A percentile compares a stretch with the other conserved stretches of the same genome.
Evolutionary conservation across 2,888 invertebrate genomes (phyloP).

Genomic region (Carabus problematicus): DNA sequence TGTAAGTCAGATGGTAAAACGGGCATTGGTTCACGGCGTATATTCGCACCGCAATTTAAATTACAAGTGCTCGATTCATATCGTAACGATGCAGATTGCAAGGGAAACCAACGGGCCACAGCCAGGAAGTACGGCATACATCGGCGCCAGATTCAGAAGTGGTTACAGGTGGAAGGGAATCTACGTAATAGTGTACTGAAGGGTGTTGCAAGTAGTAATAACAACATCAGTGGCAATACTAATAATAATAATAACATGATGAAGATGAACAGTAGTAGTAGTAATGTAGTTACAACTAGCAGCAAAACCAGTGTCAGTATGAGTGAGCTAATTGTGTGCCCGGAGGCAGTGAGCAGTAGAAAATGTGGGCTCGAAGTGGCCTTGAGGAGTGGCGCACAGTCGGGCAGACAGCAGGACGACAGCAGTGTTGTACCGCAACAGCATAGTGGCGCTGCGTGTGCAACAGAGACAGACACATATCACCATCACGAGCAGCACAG

Average conservation of each 20-base stretch:
- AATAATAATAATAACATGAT: constrained; percentile 43
- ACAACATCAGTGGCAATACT: constrained; percentile 43
- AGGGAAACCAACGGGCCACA: constrained; percentile 88
- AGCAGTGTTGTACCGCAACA: constrained; percentile 40
- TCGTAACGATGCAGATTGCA: constrained; percentile 83
- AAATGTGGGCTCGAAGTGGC: constrained; percentile 53
- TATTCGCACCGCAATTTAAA: constrained; percentile 89
- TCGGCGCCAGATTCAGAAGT: constrained; percentile 89
- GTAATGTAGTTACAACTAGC: constrained; percentile 19
- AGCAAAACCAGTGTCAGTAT: not conserved
- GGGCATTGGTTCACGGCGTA: constrained; percentile 81
- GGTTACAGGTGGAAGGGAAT: constrained; percentile 85
- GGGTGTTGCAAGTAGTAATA: constrained; percentile 45
- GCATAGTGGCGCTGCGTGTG: not conserved
- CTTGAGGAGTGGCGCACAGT: constrained; percentile 52
- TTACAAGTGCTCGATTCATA: constrained; percentile 88
- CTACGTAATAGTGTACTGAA: constrained; percentile 76
- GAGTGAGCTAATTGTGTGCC: constrained; percentile 21
- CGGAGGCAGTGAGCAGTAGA: constrained; percentile 46
- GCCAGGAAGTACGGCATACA: constrained; percentile 91
- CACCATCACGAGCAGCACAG: constrained; percentile 21
- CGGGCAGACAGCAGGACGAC: constrained; percentile 59
- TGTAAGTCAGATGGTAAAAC: constrained; percentile 54
- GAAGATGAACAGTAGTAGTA: constrained; percentile 44
- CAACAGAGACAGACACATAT: constrained; percentile 33